Evolutionary conservation across 2,888 invertebrate species (phyloP), one percentile per base, ranked within the genome.

Genomic region (Agrochola lota): DNA sequence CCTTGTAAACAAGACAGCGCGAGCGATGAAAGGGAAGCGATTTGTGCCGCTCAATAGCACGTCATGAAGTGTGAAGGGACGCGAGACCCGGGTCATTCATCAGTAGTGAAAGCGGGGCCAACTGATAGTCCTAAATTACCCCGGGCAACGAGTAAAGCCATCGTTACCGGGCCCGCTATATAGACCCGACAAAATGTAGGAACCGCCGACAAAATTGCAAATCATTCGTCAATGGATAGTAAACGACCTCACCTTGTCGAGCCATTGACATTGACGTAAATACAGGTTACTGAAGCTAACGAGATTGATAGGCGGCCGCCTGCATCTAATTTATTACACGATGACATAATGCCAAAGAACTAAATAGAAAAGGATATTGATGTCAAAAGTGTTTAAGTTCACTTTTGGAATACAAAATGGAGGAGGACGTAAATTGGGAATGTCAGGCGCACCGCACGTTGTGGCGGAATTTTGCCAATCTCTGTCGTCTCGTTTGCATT

Each of bases 41-140:
- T 95, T 93, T 94, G 93, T 93, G 91, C 87, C 91, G 90, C 89
- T 92, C 91, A 91, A 93, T 91, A 91, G 91, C 90, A 87, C 88
- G 91, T 89, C 90, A 91, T 88, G 92, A 92, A 91, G 91, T 92
- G 92, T 90, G 89, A 92, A 93, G 94, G 92, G 92, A 92, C 91
- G 90, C 88, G 87, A 87, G 90, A 87, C 91, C 88, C 89, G 88
- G 93, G 94, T 95, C 94, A 94, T 94, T 94, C 93, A 94, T 95
- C 93, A 92, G 91, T 85, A 90, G 94, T 94, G 96, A 95, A 96
- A 95, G 95, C 94, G 91, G 90, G 87, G 88, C 88, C 89, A 90
- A 91, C 89, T 91, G 93, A 94, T 94, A 94, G 91, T 91, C 93
- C 93, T 94, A 94, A 95, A 95, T 95, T 93, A 92, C 94, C 93